Evolutionary conservation across 2,888 invertebrate species (phyloP).

Genomic region (Nipponacmea schrenckii): DNA sequence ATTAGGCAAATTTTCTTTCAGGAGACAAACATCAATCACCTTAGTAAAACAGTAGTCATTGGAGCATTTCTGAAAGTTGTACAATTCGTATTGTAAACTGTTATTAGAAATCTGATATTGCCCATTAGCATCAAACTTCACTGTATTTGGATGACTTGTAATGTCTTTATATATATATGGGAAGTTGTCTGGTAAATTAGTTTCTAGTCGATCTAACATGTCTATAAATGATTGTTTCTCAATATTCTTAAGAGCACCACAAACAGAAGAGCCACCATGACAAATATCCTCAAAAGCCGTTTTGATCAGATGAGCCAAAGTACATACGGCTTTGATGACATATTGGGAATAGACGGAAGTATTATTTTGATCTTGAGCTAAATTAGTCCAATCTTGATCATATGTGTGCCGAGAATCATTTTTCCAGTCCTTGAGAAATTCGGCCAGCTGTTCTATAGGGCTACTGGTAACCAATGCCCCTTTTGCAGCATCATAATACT

Average conservation of each 20-base stretch:
- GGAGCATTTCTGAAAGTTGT: neutral
- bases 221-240: neutral
- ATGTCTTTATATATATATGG: neutral
- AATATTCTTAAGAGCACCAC: neutral
- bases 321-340: neutral
- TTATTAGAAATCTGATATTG: too few relatives aligned
- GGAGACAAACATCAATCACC: too few relatives aligned
- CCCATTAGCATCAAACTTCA: too few relatives aligned
- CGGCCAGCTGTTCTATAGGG: neutral
- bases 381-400: neutral
- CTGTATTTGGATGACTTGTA: too few relatives aligned
- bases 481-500: neutral
- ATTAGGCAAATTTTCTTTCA: too few relatives aligned
- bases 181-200: neutral
- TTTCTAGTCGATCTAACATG: neutral
- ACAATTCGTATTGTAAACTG: neutral
- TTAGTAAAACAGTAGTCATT: neutral
- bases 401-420: neutral
- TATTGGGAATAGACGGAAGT: neutral
- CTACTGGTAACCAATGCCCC: neutral
- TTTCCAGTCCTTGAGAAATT: neutral
- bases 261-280: neutral
- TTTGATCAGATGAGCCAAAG: neutral
- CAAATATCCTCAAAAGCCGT: neutral
- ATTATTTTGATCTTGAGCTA: neutral